These are phyloP conservation scores for Pocillopora damicornis DNA, from an alignment of 64 coral and sea anemone species.

Conservation along the genomic window DNA sequence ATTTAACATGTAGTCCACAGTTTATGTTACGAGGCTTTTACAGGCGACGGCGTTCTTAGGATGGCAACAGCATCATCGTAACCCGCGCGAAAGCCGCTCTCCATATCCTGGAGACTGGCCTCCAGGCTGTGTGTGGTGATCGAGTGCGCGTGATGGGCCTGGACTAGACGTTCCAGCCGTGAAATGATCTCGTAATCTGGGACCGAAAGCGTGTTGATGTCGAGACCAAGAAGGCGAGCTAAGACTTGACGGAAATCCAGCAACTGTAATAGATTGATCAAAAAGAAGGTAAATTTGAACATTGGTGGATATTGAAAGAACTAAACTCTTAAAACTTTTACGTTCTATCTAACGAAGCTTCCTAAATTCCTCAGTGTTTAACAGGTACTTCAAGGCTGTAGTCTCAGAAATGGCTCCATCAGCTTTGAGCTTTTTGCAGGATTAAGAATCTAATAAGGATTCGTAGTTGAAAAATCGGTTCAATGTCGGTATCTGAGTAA, in stretches of 20 bases:
- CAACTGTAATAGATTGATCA: conserved; percentile 50
- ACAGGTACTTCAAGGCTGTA: too few relatives aligned
- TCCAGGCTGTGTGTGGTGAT: conserved; percentile 98
- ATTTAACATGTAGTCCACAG: neutral
- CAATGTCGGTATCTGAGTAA: too few relatives aligned
- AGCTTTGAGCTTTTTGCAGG: too few relatives aligned
- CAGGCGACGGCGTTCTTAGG: conserved; percentile 74
- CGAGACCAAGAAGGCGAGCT: conserved; percentile 84
- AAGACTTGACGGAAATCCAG: conserved; percentile 95
- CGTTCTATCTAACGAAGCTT: too few relatives aligned
- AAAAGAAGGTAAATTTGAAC: neutral
- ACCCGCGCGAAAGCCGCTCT: conserved; percentile 74
- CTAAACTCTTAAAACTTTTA: too few relatives aligned
- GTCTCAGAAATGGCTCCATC: too few relatives aligned
- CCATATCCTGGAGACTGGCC: conserved; percentile 96
- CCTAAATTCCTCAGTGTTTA: too few relatives aligned
- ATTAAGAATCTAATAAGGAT: too few relatives aligned
- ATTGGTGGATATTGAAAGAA: too few relatives aligned
- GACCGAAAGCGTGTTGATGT: conserved; percentile 86
- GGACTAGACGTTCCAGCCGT: conserved; percentile 87
- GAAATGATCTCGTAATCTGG: conserved; percentile 99
- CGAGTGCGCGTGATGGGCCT: conserved; percentile 93
- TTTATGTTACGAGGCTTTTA: conserved; percentile 59
- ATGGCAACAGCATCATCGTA: conserved; percentile 94
- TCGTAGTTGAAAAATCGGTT: too few relatives aligned